These are phyloP conservation scores for Drosophila obscura DNA, from an alignment of 1,140 invertebrate species.

Conservation along the genomic window DNA sequence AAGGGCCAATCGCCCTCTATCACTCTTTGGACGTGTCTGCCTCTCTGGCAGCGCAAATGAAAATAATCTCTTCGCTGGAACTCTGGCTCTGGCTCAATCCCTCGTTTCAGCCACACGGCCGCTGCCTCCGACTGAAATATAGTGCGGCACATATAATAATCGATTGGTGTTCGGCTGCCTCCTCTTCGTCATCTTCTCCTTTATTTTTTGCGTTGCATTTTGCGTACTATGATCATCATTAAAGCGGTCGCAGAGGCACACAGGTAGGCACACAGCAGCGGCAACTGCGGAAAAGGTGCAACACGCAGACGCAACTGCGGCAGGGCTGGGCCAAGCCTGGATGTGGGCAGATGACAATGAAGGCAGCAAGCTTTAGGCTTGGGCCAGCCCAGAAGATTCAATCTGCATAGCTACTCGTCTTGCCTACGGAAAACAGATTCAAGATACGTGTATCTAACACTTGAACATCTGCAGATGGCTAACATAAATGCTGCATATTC, in stretches of 20 bases:
- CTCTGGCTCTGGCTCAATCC: constrained; percentile 37
- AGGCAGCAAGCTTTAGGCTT: constrained; percentile 7
- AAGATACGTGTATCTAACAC: constrained; percentile 24
- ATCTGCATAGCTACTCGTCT: constrained; percentile 47
- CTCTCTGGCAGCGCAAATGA: constrained; percentile 61
- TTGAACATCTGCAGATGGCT: constrained; percentile 32
- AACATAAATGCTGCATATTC: constrained; percentile 28
- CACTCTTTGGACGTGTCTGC: constrained; percentile 62
- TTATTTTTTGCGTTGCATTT: constrained; percentile 42
- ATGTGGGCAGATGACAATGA: constrained; percentile 40
- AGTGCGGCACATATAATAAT: constrained; percentile 77
- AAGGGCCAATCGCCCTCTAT: constrained; percentile 67
- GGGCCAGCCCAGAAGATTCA: constrained; percentile 25
- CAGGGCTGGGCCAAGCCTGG: constrained; percentile 64
- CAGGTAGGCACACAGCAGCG: constrained; percentile 29
- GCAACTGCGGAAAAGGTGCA: constrained; percentile 65
- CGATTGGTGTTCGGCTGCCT: constrained; percentile 76
- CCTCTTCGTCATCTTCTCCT: constrained; percentile 40
- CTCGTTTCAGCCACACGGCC: not conserved
- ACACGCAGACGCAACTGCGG: constrained; percentile 62
- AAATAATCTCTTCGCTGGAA: constrained; percentile 77
- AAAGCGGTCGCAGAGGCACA: constrained; percentile 47
- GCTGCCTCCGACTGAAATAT: constrained; percentile 46
- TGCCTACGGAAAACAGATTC: constrained; percentile 31
- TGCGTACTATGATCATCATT: constrained; percentile 79